Conservation (phyloP, 2,888 invertebrate species). For the Drosophila austrosaltans region DNA sequence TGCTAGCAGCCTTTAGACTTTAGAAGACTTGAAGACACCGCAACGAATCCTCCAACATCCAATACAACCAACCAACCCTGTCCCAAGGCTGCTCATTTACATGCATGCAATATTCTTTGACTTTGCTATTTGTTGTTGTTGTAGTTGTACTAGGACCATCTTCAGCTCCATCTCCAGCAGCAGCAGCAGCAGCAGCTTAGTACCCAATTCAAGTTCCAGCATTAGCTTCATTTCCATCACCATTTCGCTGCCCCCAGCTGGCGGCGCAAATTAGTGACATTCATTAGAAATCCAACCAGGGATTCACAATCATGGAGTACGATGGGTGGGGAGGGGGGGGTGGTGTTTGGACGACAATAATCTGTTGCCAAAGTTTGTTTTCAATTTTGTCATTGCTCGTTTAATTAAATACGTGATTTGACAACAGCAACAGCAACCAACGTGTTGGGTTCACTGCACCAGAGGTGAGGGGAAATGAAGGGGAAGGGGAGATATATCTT, state of each 20-base stretch:
- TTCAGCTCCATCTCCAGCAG: not conserved
- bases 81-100: conserved; percentile 22
- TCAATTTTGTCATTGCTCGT: conserved; percentile 27
- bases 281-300: conserved; percentile 26
- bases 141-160: not conserved
- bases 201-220: not conserved
- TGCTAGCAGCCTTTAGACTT: not conserved
- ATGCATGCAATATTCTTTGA: conserved; percentile 30
- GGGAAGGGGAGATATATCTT: not conserved
- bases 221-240: not conserved
- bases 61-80: too few relatives aligned
- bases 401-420: conserved; percentile 35
- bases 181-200: too few relatives aligned
- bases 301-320: not conserved
- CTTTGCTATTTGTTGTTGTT: conserved; percentile 7
- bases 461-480: not conserved
- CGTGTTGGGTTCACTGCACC: conserved; percentile 1
- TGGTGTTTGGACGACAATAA: conserved; percentile 10
- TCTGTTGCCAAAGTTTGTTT: conserved; percentile 27
- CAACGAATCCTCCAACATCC: not conserved
- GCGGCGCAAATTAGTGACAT: conserved; percentile 31
- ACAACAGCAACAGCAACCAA: conserved; percentile 8
- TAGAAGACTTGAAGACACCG: not conserved
- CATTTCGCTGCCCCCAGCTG: conserved; percentile 8
- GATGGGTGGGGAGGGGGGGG: too few relatives aligned